Percentiles rank a stretch among this genome's conserved stretches.
Evolutionary conservation across 2,797 vertebrate genomes (phyloP).

Genomic region (Botia kubotai): DNA sequence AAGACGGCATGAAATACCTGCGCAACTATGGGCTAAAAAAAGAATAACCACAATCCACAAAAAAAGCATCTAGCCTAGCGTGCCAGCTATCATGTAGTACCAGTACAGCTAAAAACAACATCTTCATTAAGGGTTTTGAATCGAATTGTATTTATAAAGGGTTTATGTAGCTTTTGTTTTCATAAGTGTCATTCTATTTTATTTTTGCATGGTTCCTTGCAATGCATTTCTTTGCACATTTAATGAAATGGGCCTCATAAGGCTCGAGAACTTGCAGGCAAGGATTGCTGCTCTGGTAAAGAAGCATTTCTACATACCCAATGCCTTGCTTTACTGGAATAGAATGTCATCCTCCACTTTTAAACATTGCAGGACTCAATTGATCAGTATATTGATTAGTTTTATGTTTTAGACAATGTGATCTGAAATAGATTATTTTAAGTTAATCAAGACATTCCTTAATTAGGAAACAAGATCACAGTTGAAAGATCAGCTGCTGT

Average conservation of each 20-base stretch:
- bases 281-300: conserved; percentile 96
- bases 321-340: conserved; percentile 90
- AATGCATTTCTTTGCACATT: conserved; percentile 99
- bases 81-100: conserved; percentile 94
- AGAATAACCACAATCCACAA: conserved; percentile 71
- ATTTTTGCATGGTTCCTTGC: conserved; percentile 97
- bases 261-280: conserved; percentile 91
- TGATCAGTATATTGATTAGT: conserved; percentile 91
- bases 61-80: conserved; percentile 85
- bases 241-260: conserved; percentile 87
- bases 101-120: conserved; percentile 89
- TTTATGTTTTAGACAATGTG: conserved; percentile 89
- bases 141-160: conserved; percentile 99
- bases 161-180: conserved; percentile 94
- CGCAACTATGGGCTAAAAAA: conserved; percentile 78
- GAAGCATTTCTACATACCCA: conserved; percentile 89
- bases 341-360: conserved; percentile 88
- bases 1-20: conserved; percentile 99
- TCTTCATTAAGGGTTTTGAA: conserved; percentile 86
- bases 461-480: conserved; percentile 84
- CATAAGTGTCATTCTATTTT: conserved; percentile 87
- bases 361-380: conserved; percentile 92
- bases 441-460: conserved; percentile 98
- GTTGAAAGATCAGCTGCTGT: conserved; percentile 92
- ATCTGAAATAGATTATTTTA: conserved; percentile 85